Evolutionary conservation across 2,113 vertebrate species (phyloP).

Genomic region (Nerophis lumbriciformis): DNA sequence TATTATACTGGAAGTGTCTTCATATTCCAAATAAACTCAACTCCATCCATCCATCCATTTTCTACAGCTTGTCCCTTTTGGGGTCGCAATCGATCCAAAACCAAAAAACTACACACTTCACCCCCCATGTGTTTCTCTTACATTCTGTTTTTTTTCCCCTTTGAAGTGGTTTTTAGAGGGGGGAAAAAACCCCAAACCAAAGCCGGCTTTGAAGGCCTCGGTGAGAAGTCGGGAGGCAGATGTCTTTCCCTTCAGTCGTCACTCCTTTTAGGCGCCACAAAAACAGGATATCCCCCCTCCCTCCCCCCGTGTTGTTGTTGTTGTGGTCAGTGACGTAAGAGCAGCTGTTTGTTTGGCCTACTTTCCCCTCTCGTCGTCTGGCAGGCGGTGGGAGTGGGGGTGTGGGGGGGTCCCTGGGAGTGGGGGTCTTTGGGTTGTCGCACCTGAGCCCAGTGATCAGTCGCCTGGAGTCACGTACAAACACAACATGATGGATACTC

Average conservation of each 20-base stretch:
- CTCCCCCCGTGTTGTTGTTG: constrained; percentile 12
- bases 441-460: constrained; percentile 63
- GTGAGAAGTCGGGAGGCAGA: constrained; percentile 35
- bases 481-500: constrained; percentile 53
- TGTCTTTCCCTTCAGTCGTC: constrained; percentile 6
- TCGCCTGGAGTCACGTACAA: constrained; percentile 19
- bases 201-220: neutral
- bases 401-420: constrained; percentile 10
- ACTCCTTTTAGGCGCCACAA: constrained; percentile 40
- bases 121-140: constrained; percentile 30
- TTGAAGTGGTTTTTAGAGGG: constrained; percentile 42
- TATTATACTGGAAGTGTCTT: too few species aligned
- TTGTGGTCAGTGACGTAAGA: constrained; percentile 49
- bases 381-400: constrained; percentile 27
- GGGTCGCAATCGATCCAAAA: too few species aligned
- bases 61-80: too few species aligned
- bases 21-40: too few species aligned
- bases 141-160: constrained; percentile 41
- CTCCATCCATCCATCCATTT: too few species aligned
- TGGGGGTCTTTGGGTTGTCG: constrained; percentile 32
- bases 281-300: constrained; percentile 49
- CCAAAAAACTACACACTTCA: too few species aligned
- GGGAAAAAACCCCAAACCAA: constrained; percentile 20
- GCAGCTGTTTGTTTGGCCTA: constrained; percentile 64
- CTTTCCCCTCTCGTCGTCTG: constrained; percentile 62